A percentile compares a stretch with the other conserved stretches of the same genome.
These are phyloP conservation scores for Raja brachyura DNA, from an alignment of 2,113 vertebrate genomes.

Conservation along the genomic window DNA sequence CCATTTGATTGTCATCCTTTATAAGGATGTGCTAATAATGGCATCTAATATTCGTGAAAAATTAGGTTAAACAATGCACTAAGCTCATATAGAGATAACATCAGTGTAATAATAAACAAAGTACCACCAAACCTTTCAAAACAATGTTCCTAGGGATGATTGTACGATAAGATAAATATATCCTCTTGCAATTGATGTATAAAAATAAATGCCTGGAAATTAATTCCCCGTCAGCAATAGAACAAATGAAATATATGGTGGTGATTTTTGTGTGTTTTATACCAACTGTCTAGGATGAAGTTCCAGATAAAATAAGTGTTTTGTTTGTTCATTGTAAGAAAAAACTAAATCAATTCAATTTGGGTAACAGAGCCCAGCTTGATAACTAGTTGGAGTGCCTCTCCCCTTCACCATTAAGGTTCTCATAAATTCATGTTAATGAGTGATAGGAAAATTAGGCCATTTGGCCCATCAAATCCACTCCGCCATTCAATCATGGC, in stretches of 20 bases:
- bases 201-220: neutral
- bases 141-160: neutral
- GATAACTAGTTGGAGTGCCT: neutral
- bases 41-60: neutral
- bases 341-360: neutral
- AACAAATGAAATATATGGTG: too few species aligned
- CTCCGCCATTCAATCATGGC: too few species aligned
- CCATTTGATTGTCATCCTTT: neutral
- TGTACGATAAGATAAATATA: too few species aligned
- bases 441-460: too few species aligned
- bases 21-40: neutral
- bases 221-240: too few species aligned
- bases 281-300: too few species aligned
- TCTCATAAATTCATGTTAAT: too few species aligned
- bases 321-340: neutral
- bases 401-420: neutral
- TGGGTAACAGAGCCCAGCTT: neutral
- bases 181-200: neutral
- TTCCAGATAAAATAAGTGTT: neutral
- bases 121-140: neutral
- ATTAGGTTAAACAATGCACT: neutral
- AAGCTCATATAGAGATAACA: neutral
- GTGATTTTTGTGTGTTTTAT: too few species aligned
- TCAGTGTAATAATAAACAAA: neutral
- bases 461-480: too few species aligned